Conservation (phyloP, 2,113 vertebrate genomes). For the Ivindomyrus marchei region DNA sequence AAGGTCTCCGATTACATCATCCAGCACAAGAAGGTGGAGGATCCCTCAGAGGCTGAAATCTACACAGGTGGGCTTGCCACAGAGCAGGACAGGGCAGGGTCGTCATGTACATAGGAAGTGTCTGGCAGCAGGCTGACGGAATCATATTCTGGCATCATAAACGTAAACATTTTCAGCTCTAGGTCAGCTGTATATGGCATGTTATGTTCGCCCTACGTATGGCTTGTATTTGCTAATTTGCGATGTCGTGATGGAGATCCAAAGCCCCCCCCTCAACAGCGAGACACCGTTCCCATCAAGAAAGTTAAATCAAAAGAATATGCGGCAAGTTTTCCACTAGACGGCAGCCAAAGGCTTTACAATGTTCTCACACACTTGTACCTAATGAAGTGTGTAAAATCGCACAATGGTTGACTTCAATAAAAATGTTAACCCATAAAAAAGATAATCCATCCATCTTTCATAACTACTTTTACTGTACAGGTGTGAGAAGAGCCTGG, state of each 20-base stretch:
- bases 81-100: not conserved
- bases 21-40: conserved; percentile 93
- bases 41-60: conserved; percentile 86
- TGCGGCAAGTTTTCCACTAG: not conserved
- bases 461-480: not conserved
- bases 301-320: not conserved
- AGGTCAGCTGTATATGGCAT: not conserved
- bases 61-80: conserved; percentile 77
- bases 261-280: not conserved
- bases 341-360: not conserved
- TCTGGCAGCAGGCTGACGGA: not conserved
- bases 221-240: not conserved
- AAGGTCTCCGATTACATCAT: conserved; percentile 92
- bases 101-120: not conserved
- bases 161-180: not conserved
- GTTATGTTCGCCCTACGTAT: not conserved
- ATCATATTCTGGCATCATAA: not conserved
- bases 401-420: not conserved
- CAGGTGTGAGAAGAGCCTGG: not conserved
- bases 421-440: not conserved
- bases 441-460: not conserved
- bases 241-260: not conserved
- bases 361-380: not conserved
- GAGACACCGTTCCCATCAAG: not conserved
- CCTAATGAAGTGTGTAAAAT: not conserved